These are phyloP conservation scores for Pseudomyrmex dendroicus DNA, from an alignment of 1,140 invertebrate genomes.

Conservation along the genomic window DNA sequence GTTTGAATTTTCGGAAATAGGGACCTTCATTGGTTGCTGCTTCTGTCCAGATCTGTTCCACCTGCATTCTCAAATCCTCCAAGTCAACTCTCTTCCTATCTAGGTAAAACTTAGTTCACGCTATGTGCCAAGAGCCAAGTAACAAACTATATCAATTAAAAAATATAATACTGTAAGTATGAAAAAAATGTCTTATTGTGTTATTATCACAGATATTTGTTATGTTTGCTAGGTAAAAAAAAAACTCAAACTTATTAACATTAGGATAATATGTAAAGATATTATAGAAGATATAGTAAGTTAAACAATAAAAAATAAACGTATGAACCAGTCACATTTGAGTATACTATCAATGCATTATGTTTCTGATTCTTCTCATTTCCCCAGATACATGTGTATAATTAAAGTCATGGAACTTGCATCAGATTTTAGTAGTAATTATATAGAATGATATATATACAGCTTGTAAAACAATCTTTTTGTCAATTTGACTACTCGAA, in stretches of 20 bases:
- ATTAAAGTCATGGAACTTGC: conserved; percentile 57
- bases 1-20: conserved; percentile 75
- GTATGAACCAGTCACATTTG: conserved; percentile 7
- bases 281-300: conserved; percentile 57
- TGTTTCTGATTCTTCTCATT: conserved; percentile 11
- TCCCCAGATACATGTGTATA: conserved; percentile 46
- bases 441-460: neutral
- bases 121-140: conserved; percentile 69
- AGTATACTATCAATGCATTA: conserved; percentile 32
- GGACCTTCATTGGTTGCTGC: conserved; percentile 78
- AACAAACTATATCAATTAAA: conserved; percentile 49
- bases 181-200: conserved; percentile 61
- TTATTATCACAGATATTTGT: conserved; percentile 65
- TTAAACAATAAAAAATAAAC: conserved; percentile 26
- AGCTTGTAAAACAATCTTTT: conserved; percentile 29
- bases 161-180: conserved; percentile 70
- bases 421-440: conserved; percentile 24
- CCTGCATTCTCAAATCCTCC: conserved; percentile 79
- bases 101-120: conserved; percentile 72
- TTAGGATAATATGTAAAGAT: conserved; percentile 28
- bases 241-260: conserved; percentile 39
- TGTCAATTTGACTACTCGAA: conserved; percentile 4
- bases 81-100: conserved; percentile 67
- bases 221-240: conserved; percentile 37
- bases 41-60: conserved; percentile 71